Conservation (phyloP, 2,113 vertebrate genomes). For the Chrysemys picta region DNA sequence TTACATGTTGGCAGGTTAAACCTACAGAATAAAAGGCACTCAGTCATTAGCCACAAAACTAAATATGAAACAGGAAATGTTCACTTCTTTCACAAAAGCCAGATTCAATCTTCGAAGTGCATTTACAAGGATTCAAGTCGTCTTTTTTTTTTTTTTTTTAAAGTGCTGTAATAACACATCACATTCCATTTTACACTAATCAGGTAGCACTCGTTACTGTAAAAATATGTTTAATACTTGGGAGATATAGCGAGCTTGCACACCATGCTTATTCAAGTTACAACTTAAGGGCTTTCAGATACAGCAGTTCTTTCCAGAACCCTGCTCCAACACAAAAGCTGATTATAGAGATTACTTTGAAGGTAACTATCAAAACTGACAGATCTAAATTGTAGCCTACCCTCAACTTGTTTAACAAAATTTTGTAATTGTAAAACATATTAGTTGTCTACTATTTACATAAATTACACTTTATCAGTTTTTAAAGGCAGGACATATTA, state of each 20-base stretch:
- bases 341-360: not conserved
- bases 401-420: not conserved
- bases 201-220: not conserved
- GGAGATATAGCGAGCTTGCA: not conserved
- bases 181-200: not conserved
- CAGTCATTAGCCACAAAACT: accelerated
- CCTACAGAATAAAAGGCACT: constrained; percentile 72
- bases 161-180: not conserved
- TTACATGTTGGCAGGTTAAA: constrained; percentile 93
- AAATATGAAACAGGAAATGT: not conserved
- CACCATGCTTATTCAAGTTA: not conserved
- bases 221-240: not conserved
- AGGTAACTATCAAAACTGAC: not conserved
- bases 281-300: not conserved
- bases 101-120: not conserved
- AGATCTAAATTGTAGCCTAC: not conserved
- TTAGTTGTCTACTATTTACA: not conserved
- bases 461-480: not conserved
- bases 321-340: not conserved
- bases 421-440: not conserved
- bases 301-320: not conserved
- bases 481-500: not conserved
- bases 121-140: not conserved
- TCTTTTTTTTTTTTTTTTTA: too few relatives aligned
- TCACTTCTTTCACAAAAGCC: not conserved